These are phyloP conservation scores for Cinclus mexicanus DNA, from an alignment of 2,113 vertebrate genomes.

Conservation along the genomic window DNA sequence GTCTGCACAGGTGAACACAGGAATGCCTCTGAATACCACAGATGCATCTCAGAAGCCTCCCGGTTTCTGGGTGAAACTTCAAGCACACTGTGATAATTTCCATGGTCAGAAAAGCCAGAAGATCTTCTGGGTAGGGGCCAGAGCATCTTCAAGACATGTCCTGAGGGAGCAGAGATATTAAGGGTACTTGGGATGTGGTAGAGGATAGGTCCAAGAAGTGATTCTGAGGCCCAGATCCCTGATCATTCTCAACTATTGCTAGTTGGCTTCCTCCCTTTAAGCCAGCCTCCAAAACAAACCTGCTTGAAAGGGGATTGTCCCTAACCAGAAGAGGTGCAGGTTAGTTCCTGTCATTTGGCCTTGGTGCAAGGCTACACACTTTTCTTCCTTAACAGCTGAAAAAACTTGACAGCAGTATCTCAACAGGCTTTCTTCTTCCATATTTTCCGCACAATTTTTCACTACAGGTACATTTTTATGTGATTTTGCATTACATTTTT, in stretches of 20 bases:
- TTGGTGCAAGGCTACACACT: fast-evolving
- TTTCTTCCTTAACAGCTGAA: not conserved
- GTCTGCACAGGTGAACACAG: not conserved
- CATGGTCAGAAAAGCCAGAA: not conserved
- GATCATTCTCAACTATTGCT: fast-evolving
- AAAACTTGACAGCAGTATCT: not conserved
- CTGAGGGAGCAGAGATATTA: not conserved
- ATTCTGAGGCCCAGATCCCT: not conserved
- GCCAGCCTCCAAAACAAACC: not conserved
- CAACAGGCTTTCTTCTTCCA: not conserved
- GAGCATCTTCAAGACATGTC: not conserved
- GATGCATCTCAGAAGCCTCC: not conserved
- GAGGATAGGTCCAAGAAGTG: not conserved
- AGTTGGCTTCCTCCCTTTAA: not conserved
- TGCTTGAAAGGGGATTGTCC: not conserved
- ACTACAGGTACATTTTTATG: not conserved
- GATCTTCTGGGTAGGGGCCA: not conserved
- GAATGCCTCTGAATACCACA: not conserved
- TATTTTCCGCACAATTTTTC: not conserved
- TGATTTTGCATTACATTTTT: not conserved
- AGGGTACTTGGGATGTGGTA: fast-evolving
- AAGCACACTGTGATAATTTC: fast-evolving
- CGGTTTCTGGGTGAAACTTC: not conserved
- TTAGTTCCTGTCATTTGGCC: not conserved
- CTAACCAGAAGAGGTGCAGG: not conserved